phyloP scores from a whole-genome alignment of 2,888 invertebrate species.

The Drosophila fulvimacula region DNA sequence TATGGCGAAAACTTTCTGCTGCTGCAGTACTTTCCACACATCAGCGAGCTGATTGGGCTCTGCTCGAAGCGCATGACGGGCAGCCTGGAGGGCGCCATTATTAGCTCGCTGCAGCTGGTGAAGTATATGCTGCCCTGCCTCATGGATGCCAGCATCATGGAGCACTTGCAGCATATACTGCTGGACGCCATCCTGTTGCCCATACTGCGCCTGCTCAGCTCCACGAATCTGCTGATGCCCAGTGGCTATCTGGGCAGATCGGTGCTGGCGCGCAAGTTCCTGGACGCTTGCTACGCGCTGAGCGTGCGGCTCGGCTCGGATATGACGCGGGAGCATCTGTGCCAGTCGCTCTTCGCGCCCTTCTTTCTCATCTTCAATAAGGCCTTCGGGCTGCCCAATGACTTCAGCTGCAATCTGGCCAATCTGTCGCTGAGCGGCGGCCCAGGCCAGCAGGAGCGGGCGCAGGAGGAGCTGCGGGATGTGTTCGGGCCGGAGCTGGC shows the following conservation, averaged over 20 bases:
- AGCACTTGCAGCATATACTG: slow-evolving; percentile 92
- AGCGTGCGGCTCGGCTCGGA: slow-evolving; percentile 91
- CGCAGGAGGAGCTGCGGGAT: slow-evolving; percentile 91
- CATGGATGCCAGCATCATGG: slow-evolving; percentile 93
- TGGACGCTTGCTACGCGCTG: slow-evolving; percentile 93
- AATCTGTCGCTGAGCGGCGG: slow-evolving; percentile 49
- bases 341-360: slow-evolving; percentile 89
- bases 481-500: slow-evolving; percentile 95
- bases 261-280: slow-evolving; percentile 91
- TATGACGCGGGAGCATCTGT: slow-evolving; percentile 90
- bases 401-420: slow-evolving; percentile 49
- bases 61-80: slow-evolving; percentile 92
- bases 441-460: slow-evolving; percentile 81
- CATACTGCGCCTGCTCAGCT: slow-evolving; percentile 91
- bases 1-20: slow-evolving; percentile 87
- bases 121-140: slow-evolving; percentile 93
- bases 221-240: slow-evolving; percentile 92
- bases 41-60: slow-evolving; percentile 92
- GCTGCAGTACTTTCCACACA: slow-evolving; percentile 95
- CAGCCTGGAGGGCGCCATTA: slow-evolving; percentile 94
- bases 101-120: slow-evolving; percentile 92
- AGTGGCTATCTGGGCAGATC: slow-evolving; percentile 91
- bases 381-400: slow-evolving; percentile 83
- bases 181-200: slow-evolving; percentile 94
- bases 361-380: slow-evolving; percentile 94